A percentile compares a stretch with the other conserved stretches of the same genome.
Evolutionary conservation across 1,140 invertebrate species (phyloP).

Genomic region (Elymnias hypermnestra): DNA sequence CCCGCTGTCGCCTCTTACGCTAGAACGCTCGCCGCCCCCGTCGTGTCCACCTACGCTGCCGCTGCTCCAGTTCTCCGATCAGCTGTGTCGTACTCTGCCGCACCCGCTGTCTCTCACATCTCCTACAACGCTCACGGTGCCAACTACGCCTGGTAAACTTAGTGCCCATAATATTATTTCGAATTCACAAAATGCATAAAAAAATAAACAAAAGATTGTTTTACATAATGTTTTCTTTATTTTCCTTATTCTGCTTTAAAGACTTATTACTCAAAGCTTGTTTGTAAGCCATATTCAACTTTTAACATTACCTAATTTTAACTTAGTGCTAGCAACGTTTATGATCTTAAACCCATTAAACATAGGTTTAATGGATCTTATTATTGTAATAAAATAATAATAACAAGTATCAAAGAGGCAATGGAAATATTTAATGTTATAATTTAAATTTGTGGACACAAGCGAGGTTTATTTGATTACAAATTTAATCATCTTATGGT

Average conservation of each 20-base stretch:
- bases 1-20: slow-evolving; percentile 26
- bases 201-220: too few relatives aligned
- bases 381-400: too few relatives aligned
- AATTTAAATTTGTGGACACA: too few relatives aligned
- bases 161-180: slow-evolving; percentile 14
- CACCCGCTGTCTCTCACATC: slow-evolving; percentile 43
- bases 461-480: too few relatives aligned
- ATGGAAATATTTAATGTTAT: too few relatives aligned
- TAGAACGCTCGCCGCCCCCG: slow-evolving; percentile 26
- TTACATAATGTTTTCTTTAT: too few relatives aligned
- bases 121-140: slow-evolving; percentile 35
- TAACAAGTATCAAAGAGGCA: too few relatives aligned
- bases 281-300: slow-evolving; percentile 19
- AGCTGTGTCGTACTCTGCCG: slow-evolving; percentile 38
- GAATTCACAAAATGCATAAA: background rate
- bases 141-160: slow-evolving; percentile 44
- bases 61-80: slow-evolving; percentile 33
- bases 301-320: slow-evolving; percentile 18
- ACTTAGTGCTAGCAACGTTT: slow-evolving; percentile 5
- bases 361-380: background rate
- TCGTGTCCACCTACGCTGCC: slow-evolving; percentile 29
- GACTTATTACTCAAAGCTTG: slow-evolving; percentile 21
- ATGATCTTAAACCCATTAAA: slow-evolving; percentile 5
- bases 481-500: too few relatives aligned
- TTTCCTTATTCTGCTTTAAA: too few relatives aligned